Evolutionary conservation across 30 jellyfish, hydroid and myxozoan species (phyloP).

Genomic region (Cassiopea andromeda): DNA sequence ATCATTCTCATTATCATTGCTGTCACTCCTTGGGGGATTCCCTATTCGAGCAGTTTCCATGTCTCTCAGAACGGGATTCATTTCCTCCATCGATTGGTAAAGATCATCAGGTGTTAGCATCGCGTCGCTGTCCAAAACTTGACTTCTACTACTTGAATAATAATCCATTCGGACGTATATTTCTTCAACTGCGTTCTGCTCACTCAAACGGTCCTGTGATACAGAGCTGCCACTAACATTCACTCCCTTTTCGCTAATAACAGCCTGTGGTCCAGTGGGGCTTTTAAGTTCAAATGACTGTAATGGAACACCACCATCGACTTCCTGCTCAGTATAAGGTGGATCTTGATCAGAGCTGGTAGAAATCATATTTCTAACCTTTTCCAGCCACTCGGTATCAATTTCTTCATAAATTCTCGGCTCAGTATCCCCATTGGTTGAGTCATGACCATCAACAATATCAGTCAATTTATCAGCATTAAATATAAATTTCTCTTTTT

Average conservation of each 20-base stretch:
- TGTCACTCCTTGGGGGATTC: background rate
- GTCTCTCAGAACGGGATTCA: background rate
- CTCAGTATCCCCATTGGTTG: background rate
- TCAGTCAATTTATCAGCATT: background rate
- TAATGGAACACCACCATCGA: no score
- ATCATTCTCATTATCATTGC: no score
- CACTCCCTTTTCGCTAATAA: background rate
- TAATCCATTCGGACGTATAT: background rate
- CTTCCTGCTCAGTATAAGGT: background rate
- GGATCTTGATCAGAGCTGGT: background rate
- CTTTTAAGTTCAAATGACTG: no score
- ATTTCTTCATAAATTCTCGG: slow-evolving; percentile 32
- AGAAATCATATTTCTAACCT: slow-evolving; percentile 28
- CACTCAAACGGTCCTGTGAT: background rate
- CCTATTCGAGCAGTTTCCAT: background rate
- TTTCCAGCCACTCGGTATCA: slow-evolving; percentile 42
- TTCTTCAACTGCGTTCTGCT: background rate
- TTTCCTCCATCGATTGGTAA: background rate
- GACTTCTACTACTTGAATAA: background rate
- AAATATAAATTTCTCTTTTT: background rate
- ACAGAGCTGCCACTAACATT: background rate
- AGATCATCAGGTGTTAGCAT: background rate
- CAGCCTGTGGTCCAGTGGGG: no score
- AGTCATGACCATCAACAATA: background rate
- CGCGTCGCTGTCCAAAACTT: background rate